A percentile compares a stretch with the other conserved stretches of the same genome.
phyloP scores from a whole-genome alignment of 1,140 invertebrate species.

The Plutomurus gul region DNA sequence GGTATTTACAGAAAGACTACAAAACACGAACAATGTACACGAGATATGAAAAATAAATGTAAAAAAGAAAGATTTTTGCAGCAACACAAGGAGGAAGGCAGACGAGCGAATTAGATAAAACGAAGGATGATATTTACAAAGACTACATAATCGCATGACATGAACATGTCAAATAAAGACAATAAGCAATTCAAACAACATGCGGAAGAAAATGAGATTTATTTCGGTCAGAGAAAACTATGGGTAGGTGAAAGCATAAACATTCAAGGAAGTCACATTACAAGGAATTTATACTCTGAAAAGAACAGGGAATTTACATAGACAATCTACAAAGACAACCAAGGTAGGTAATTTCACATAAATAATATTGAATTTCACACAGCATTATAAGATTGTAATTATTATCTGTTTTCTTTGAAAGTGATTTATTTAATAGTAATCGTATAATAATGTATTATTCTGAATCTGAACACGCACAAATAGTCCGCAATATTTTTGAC shows the following conservation, averaged over 20 bases:
- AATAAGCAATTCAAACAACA: not conserved
- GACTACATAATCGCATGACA: too few species aligned
- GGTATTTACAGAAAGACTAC: not conserved
- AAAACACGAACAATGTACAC: not conserved
- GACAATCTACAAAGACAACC: too few species aligned
- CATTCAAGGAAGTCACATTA: not conserved
- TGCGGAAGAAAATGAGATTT: not conserved
- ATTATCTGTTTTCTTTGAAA: too few species aligned
- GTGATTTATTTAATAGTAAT: too few species aligned
- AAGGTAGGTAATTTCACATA: too few species aligned
- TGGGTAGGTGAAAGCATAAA: not conserved
- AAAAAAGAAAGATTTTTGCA: not conserved
- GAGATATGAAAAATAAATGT: not conserved
- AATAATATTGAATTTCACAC: too few species aligned
- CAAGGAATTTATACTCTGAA: too few species aligned
- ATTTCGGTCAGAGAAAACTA: not conserved
- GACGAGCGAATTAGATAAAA: conserved; percentile 1
- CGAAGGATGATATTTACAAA: not conserved
- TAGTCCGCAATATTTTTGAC: too few species aligned
- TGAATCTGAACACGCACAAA: too few species aligned
- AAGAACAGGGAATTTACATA: too few species aligned
- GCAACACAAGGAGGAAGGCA: conserved; percentile 30
- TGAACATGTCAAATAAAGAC: not conserved
- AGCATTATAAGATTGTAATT: too few species aligned
- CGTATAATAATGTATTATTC: too few species aligned